Evolutionary conservation across 1,140 invertebrate species (phyloP), one percentile per base, ranked within the genome.

Genomic region (Diabrotica undecimpunctata): DNA sequence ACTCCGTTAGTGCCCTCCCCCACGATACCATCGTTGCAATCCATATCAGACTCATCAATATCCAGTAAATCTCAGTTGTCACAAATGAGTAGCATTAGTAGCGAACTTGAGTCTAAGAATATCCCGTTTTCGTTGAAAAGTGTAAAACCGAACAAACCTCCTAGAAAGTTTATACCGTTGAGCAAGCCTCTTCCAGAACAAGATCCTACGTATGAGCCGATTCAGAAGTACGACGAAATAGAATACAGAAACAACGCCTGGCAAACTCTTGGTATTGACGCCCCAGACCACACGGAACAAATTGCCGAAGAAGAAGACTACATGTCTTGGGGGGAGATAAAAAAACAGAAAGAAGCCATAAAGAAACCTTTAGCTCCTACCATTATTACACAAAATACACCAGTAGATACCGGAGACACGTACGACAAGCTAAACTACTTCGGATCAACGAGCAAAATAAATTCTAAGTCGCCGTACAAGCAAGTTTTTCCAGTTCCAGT

Each of bases 351-450:
- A 35, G 67, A 58, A 46, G 25, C 14, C 25, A 50, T 68, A 7
- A 62, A 54, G 46, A 72, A 66, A 72, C 41, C 66, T 53, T 64
- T 64, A 53, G 72, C 71, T 5, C 68, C 77, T 6, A 75, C 77
- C 59, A 69, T 79, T 6, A 74, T 78, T 12, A 70, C 66, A 6
- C 64, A 71, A 61, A 36, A 51, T 12, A 64, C 55, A 8, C 51
- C 60, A 0, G 65, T 36, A 54, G 60, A 67, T 7, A 66, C 70
- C 46, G 80, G 85, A 71, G 78, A 81, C 36, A 85, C 85, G 71
- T 93, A 93, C 75, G 90, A 93, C 76, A 87, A 86, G 61, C 74
- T 93, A n/a, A 87, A 92, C 72, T 89, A 90, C 74, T 90, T 92
- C 74, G 88, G 89, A 9, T 88, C 90, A 0, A 83, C 84, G 38